Evolutionary conservation across 2,888 invertebrate genomes (phyloP), one percentile per base, ranked within the genome.

Genomic region (Ceriagrion tenellum): DNA sequence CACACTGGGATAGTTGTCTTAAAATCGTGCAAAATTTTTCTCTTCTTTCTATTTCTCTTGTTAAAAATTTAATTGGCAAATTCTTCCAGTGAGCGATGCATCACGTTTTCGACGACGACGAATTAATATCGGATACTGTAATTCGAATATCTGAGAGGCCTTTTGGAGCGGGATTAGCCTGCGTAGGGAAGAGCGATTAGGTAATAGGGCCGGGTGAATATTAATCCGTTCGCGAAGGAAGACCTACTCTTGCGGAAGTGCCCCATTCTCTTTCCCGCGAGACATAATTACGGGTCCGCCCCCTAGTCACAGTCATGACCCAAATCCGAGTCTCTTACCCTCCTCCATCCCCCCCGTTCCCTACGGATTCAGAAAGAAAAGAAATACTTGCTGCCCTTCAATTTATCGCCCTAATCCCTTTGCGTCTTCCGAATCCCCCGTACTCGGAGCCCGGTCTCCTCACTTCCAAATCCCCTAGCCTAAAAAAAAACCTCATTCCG

Each of bases 251-350:
- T 40, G n/a, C 89, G 55, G 89, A 55, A 89, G 55, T 89, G 55
- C 55, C 4, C 47, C 47, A 89, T 89, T 55, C 47, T 89, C 89
- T 12, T 40, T 89, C 47, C 55, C 55, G 26, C 26, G n/a, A 23
- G 89, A n/a, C 26, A 55, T 8, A 89, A 89, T 89, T 89, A 89
- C 47, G 55, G 13, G 35, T 4, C 40, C 18, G 88, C 18, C 47
- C 40, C 47, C 47, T 88, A 23, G 88, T 40, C 89, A 6, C 89
- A 40, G 89, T 55, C 89, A 35, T 55, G 89, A 89, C 89, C 89
- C 55, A 89, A 89, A 89, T 89, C 89, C 55, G 8, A 55, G 55
- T 20, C 89, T 69, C 69, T 3, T 69, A 26, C 69, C 69, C 26
- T 69, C 69, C n/a, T 26, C 69, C n/a, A n/a, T n/a, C n/a, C n/a